These are phyloP conservation scores for Dissostichus mawsoni DNA, from an alignment of 2,113 vertebrate species.

Conservation along the genomic window DNA sequence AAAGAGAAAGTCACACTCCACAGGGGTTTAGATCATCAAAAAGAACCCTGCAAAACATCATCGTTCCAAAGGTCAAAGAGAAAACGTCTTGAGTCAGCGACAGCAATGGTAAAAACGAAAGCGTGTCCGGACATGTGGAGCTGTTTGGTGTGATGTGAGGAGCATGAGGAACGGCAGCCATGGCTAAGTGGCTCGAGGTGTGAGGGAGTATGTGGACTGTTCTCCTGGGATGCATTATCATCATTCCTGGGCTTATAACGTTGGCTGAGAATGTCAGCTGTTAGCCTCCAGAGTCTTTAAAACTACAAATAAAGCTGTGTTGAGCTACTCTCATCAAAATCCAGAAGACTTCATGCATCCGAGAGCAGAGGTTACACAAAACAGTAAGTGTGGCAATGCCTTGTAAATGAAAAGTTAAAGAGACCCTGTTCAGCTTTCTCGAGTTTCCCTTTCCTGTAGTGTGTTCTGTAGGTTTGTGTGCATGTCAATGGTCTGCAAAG, in stretches of 20 bases:
- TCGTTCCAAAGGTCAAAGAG: conserved; percentile 36
- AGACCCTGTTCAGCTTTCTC: too few species aligned
- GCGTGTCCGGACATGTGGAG: conserved; percentile 1
- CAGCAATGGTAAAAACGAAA: conserved; percentile 2
- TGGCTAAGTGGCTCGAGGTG: conserved; percentile 43
- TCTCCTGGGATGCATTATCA: conserved; percentile 53
- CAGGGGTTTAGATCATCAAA: conserved; percentile 35
- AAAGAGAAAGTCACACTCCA: conserved; percentile 41
- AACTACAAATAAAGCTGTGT: conserved; percentile 12
- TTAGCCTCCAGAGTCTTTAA: conserved; percentile 35
- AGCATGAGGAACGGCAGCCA: conserved; percentile 17
- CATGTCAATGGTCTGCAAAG: too few species aligned
- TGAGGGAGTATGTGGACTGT: conserved; percentile 44
- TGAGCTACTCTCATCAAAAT: conserved; percentile 22
- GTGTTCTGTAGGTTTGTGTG: too few species aligned
- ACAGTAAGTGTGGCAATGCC: background rate
- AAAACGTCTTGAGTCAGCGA: conserved; percentile 24
- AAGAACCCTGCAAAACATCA: conserved; percentile 24
- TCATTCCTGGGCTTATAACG: conserved; percentile 49
- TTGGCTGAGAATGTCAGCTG: conserved; percentile 33
- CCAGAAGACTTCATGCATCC: background rate
- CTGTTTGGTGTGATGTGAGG: background rate
- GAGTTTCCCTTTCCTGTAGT: too few species aligned
- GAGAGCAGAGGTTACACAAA: background rate
- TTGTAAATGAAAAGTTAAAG: background rate